Percentiles rank a stretch among this genome's conserved stretches.
Evolutionary conservation across 2,888 invertebrate species (phyloP).

Genomic region (Melanostoma scalare): DNA sequence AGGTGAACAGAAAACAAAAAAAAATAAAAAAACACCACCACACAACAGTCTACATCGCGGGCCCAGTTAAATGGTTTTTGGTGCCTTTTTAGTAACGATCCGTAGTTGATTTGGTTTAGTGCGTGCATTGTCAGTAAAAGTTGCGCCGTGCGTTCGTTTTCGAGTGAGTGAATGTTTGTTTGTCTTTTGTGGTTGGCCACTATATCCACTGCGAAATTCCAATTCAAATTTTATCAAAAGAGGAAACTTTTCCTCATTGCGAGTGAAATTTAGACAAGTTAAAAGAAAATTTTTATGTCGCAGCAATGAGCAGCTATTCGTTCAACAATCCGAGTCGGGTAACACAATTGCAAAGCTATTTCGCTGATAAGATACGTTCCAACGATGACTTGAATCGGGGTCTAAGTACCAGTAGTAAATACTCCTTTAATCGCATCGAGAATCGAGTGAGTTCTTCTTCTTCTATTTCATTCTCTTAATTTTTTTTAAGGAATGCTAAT

Average conservation of each 20-base stretch:
- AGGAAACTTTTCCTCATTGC: background rate
- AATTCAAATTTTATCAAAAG: background rate
- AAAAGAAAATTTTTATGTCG: too few relatives aligned
- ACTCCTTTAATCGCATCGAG: constrained; percentile 64
- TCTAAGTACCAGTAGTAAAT: constrained; percentile 63
- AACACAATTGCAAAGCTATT: constrained; percentile 70
- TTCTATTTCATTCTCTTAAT: background rate
- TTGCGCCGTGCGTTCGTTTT: constrained; percentile 36
- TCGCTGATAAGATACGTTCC: constrained; percentile 72
- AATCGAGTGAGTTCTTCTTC: constrained; percentile 58
- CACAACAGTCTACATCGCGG: constrained; percentile 42
- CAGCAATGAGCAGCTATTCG: constrained; percentile 62
- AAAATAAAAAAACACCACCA: constrained; percentile 10
- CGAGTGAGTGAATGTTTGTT: constrained; percentile 22
- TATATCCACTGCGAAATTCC: background rate
- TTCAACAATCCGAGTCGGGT: constrained; percentile 68
- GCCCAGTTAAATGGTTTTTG: constrained; percentile 69
- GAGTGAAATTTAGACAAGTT: background rate
- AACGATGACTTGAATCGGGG: constrained; percentile 69
- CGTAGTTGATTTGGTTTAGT: constrained; percentile 70
- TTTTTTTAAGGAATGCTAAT: background rate
- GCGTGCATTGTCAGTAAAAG: constrained; percentile 60
- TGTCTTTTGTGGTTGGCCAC: constrained; percentile 1
- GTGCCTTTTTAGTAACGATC: constrained; percentile 71
- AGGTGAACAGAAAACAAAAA: constrained; percentile 62